These are phyloP conservation scores for Candidula unifasciata DNA, from an alignment of 2,888 invertebrate species.

Conservation along the genomic window DNA sequence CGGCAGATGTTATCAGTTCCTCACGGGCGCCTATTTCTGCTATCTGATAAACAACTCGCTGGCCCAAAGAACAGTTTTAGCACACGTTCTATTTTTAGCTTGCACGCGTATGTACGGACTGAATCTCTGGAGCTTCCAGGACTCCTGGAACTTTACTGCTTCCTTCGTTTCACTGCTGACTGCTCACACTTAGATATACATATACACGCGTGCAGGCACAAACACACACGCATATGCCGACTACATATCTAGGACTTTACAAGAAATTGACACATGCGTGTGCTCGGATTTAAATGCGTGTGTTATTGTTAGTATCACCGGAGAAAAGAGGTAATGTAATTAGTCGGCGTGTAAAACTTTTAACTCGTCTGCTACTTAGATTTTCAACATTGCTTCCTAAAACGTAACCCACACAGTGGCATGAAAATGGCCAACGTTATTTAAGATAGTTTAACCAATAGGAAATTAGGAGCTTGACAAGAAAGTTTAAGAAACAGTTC, in stretches of 20 bases:
- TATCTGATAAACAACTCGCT: neutral
- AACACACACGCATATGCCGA: neutral
- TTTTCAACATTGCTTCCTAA: too few species aligned
- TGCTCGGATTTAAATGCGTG: too few species aligned
- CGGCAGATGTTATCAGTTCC: too few species aligned
- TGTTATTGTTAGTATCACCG: too few species aligned
- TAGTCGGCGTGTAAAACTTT: neutral
- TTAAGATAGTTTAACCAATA: too few species aligned
- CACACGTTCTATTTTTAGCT: conserved; percentile 32
- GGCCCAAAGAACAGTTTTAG: neutral
- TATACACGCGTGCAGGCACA: neutral
- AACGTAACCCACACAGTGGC: too few species aligned
- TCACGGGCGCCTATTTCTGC: neutral
- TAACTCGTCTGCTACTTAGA: too few species aligned
- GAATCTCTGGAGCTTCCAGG: neutral
- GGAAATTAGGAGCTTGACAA: too few species aligned
- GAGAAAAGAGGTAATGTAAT: neutral
- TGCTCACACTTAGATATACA: too few species aligned
- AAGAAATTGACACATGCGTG: too few species aligned
- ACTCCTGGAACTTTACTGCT: neutral
- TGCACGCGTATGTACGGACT: neutral
- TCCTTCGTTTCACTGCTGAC: neutral
- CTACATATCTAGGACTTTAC: neutral
- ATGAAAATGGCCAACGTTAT: too few species aligned
- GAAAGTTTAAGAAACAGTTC: too few species aligned